phyloP scores from a whole-genome alignment of 53 echinoderm and acorn worm species.

The Apostichopus leukothele region DNA sequence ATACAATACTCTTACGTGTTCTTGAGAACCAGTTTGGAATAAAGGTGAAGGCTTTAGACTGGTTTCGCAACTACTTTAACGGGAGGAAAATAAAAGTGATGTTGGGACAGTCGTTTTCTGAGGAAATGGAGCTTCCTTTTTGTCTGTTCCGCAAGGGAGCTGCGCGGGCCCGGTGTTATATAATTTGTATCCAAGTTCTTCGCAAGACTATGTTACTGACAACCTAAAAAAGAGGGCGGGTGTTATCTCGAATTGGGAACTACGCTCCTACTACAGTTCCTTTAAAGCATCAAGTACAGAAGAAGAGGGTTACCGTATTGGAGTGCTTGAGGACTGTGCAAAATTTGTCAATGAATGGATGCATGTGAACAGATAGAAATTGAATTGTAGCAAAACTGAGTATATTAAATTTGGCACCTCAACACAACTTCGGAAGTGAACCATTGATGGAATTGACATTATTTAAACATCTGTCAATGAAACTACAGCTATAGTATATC shows the following conservation, averaged over 20 bases:
- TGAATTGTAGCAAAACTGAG: constrained; percentile 20
- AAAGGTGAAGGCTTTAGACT: not conserved
- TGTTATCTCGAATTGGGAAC: not conserved
- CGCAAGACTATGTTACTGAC: not conserved
- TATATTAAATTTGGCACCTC: not conserved
- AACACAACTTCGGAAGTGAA: not conserved
- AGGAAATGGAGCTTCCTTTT: constrained; percentile 12
- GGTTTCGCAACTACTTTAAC: constrained; percentile 21
- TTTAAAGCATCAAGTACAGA: not conserved
- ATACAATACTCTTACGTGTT: too few relatives aligned
- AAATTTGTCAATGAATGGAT: constrained; percentile 3
- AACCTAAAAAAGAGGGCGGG: too few relatives aligned
- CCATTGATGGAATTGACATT: not conserved
- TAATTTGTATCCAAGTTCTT: not conserved
- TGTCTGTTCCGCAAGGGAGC: not conserved
- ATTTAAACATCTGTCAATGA: too few relatives aligned
- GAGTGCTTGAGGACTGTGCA: constrained; percentile 14
- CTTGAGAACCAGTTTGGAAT: too few relatives aligned
- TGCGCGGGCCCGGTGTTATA: constrained; percentile 10
- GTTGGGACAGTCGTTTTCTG: constrained; percentile 8
- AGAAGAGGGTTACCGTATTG: not conserved
- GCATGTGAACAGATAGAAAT: constrained; percentile 9
- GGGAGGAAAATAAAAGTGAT: not conserved
- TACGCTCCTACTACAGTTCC: constrained; percentile 12
- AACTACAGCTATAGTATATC: not conserved